Evolutionary conservation across 2,888 invertebrate genomes (phyloP).

Genomic region (Chymomyza fuscimana): DNA sequence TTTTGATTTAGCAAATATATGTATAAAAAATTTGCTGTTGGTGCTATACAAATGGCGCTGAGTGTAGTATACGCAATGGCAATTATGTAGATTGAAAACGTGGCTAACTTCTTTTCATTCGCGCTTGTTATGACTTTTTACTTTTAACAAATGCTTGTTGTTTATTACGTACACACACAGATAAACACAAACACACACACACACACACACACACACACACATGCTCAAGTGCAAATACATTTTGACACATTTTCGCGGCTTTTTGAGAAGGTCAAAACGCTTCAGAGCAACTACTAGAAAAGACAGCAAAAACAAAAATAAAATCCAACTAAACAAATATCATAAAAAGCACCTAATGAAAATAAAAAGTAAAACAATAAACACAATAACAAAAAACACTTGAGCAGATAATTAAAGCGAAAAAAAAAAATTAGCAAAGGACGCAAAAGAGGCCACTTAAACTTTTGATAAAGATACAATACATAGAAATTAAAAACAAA

Average conservation of each 20-base stretch:
- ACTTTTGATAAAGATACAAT: background rate
- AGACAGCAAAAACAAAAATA: background rate
- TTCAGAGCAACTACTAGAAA: background rate
- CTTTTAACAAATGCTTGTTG: background rate
- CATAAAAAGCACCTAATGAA: background rate
- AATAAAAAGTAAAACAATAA: background rate
- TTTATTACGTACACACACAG: background rate
- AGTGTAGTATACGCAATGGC: too few relatives aligned
- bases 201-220: background rate
- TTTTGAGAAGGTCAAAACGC: background rate
- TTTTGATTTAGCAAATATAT: too few relatives aligned
- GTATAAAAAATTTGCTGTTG: too few relatives aligned
- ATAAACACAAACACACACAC: background rate
- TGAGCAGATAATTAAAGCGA: background rate
- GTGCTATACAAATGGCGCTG: too few relatives aligned
- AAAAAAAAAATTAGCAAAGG: background rate
- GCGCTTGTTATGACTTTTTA: background rate
- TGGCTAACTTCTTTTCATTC: background rate
- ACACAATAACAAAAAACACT: background rate
- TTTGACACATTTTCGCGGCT: background rate
- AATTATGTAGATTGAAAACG: background rate
- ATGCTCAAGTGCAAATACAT: background rate
- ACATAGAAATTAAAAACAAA: background rate
- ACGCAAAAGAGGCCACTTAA: background rate
- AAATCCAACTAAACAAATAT: background rate